Base-by-base conservation (phyloP, 2,113 vertebrate genomes). In the Alectura lathami region DNA sequence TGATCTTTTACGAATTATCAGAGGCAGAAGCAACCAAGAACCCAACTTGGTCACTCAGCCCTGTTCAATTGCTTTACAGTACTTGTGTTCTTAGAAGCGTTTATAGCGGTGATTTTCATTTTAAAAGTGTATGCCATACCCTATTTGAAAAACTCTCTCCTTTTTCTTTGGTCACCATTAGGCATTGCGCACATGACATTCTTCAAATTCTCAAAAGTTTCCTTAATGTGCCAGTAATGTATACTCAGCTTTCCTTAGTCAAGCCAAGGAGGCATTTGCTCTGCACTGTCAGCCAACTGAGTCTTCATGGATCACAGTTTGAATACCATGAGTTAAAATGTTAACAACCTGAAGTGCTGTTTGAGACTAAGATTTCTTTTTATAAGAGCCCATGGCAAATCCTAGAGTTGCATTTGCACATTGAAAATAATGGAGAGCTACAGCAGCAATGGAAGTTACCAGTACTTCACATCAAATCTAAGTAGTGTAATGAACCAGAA, bases 321-420 rank as follows among this genome's bases (percentile, higher is more conserved):
- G 34, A 84, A 66, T 50, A 36, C 50, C 17, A 8, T 26, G 15
- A 83, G 69, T 81, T 95, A 81, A 32, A 86, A 84, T 74, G 84
- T 96, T 95, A 96, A 93, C 83, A 89, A 60, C 43, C 17, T n/a
- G 38, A 62, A 78, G 18, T 30, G 53, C 43, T 43, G 21, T 32
- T 42, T 59, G 53, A 43, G 43, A 24, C n/a, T 26, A 53, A 70
- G 70, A 43, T 56, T 72, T 79, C 14, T 68, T 26, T 75, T 68
- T 29, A 8, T 32, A 54, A 48, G 34, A 80, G 36, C 8, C 11
- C 30, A 14, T 30, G 9, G 15, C 4, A 6, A 17, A 69, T 45
- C 18, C n/a, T 73, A 67, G 54, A 64, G 57, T 86, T 12, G 13
- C 68, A 23, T 72, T 83, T 63, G 18, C 66, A 47, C 34, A 9